Evolutionary conservation across 2,113 vertebrate genomes (phyloP).

Genomic region (Heloderma charlesbogerti): DNA sequence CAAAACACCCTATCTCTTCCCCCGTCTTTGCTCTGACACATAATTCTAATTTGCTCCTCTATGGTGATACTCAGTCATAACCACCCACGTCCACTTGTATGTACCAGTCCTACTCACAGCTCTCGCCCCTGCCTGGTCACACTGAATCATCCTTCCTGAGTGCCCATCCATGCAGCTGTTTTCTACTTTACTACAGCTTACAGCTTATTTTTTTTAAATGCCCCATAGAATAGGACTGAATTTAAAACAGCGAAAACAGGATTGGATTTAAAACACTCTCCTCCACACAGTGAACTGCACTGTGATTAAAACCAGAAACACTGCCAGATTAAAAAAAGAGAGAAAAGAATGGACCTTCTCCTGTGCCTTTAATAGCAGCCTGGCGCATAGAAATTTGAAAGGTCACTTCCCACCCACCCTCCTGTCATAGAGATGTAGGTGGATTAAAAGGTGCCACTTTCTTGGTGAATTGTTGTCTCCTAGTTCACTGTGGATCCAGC

Average conservation of each 20-base stretch:
- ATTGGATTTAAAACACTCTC: neutral
- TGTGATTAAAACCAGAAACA: neutral
- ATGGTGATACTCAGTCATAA: conserved; percentile 48
- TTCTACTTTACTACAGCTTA: conserved; percentile 44
- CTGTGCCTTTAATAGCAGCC: neutral
- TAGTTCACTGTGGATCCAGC: neutral
- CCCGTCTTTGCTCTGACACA: conserved; percentile 41
- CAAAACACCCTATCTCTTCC: conserved; percentile 42
- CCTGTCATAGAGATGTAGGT: neutral
- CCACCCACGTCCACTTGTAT: conserved; percentile 21
- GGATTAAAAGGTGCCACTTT: neutral
- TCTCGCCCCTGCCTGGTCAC: conserved; percentile 36
- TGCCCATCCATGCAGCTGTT: neutral
- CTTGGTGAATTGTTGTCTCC: neutral
- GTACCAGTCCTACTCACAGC: conserved; percentile 13
- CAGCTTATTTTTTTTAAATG: neutral
- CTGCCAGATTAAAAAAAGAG: no score
- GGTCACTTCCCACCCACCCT: no score
- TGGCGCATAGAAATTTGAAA: neutral
- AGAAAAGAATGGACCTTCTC: neutral
- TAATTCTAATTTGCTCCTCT: conserved; percentile 55
- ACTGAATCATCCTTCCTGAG: conserved; percentile 56
- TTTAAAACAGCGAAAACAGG: neutral
- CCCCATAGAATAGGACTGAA: neutral
- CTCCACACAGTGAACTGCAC: neutral